Evolutionary conservation across 2,797 vertebrate genomes (phyloP).

Genomic region (Cuculus canorus): DNA sequence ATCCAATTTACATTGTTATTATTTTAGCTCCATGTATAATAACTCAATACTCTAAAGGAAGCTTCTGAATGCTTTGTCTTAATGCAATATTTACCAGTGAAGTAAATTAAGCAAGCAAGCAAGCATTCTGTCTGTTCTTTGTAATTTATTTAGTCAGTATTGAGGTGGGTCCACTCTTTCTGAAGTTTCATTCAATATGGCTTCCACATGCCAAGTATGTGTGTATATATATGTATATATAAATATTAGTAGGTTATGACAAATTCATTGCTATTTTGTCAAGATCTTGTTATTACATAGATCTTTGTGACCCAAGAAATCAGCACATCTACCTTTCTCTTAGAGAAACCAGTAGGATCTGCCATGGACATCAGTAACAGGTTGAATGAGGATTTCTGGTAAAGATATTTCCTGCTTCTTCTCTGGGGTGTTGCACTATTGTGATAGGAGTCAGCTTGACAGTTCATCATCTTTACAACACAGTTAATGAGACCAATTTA

Average conservation of each 20-base stretch:
- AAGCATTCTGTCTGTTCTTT: neutral
- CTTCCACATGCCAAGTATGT: neutral
- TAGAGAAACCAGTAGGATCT: neutral
- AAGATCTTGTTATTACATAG: neutral
- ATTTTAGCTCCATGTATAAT: neutral
- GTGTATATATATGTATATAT: neutral
- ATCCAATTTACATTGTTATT: neutral
- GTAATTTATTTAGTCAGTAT: neutral
- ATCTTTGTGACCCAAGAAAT: neutral
- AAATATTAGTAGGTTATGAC: neutral
- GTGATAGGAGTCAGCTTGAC: neutral
- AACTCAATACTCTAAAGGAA: neutral
- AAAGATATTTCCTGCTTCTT: neutral
- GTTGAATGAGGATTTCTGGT: neutral
- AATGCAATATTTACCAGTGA: neutral
- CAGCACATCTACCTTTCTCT: neutral
- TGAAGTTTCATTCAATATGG: neutral
- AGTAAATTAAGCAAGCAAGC: neutral
- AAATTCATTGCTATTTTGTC: neutral
- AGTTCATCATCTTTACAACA: neutral
- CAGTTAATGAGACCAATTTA: neutral
- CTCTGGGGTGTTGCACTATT: neutral
- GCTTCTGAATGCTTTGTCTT: neutral
- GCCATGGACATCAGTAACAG: neutral
- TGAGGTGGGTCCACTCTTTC: neutral